A percentile compares a stretch with the other conserved stretches of the same genome.
Evolutionary conservation across 1,140 invertebrate species (phyloP).

Genomic region (Danaus melanippus): DNA sequence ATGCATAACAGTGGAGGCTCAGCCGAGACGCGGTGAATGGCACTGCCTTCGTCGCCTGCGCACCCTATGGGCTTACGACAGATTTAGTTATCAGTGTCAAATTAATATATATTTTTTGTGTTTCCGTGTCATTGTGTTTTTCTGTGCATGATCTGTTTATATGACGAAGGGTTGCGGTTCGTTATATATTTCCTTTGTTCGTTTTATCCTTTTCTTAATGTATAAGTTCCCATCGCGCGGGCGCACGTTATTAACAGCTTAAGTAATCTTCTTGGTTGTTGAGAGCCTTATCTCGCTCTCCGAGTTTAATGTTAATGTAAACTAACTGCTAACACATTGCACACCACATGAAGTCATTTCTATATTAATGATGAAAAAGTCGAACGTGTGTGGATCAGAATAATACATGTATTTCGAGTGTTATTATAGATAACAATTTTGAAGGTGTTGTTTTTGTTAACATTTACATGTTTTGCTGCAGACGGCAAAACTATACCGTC

Average conservation of each 20-base stretch:
- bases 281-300: conserved; percentile 41
- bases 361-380: conserved; percentile 3
- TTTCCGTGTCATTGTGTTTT: conserved; percentile 46
- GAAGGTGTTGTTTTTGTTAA: conserved; percentile 7
- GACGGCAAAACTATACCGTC: too few relatives aligned
- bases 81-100: conserved; percentile 44
- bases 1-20: conserved; percentile 59
- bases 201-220: conserved; percentile 30
- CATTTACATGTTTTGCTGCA: too few relatives aligned
- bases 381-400: too few relatives aligned
- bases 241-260: conserved; percentile 36
- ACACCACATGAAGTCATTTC: conserved; percentile 19
- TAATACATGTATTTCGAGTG: too few relatives aligned
- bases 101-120: conserved; percentile 33
- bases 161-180: conserved; percentile 18
- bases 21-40: conserved; percentile 47
- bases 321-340: conserved; percentile 11
- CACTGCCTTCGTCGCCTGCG: conserved; percentile 59
- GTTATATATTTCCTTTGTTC: conserved; percentile 42
- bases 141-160: conserved; percentile 39
- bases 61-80: conserved; percentile 47
- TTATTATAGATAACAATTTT: conserved; percentile 3
- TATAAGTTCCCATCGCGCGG: conserved; percentile 27
- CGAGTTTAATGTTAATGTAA: conserved; percentile 24
- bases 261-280: conserved; percentile 39